Evolutionary conservation across 2,888 invertebrate species (phyloP).

Genomic region (Criorhina ranunculi): DNA sequence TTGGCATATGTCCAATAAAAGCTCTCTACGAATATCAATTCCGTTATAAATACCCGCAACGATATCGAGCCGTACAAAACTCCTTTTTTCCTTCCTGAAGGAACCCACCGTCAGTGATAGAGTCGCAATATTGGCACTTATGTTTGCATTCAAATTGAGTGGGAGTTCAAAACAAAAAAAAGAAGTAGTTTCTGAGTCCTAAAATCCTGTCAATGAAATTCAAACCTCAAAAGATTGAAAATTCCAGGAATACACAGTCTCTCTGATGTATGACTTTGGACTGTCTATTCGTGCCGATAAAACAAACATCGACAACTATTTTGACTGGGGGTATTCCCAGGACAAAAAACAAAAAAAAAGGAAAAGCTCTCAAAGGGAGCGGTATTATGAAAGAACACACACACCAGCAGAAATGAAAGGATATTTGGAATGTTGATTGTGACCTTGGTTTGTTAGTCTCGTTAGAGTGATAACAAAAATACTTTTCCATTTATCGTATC

Average conservation of each 20-base stretch:
- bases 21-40: conserved; percentile 65
- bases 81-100: neutral
- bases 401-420: conserved; percentile 42
- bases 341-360: conserved; percentile 37
- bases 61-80: neutral
- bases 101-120: neutral
- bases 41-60: conserved; percentile 36
- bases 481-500: conserved; percentile 11
- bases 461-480: conserved; percentile 70
- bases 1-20: conserved; percentile 72
- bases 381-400: conserved; percentile 8
- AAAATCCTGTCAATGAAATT: conserved; percentile 55
- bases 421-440: conserved; percentile 63
- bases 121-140: conserved; percentile 21
- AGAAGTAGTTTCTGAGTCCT: conserved; percentile 16
- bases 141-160: conserved; percentile 44
- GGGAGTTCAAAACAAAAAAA: conserved; percentile 19
- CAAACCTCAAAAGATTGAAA: conserved; percentile 48
- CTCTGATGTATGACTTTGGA: conserved; percentile 39
- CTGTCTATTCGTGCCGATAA: conserved; percentile 21
- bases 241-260: conserved; percentile 54
- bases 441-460: conserved; percentile 69
- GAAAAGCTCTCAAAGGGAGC: conserved; percentile 57
- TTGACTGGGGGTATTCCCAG: conserved; percentile 64
- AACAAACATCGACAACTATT: conserved; percentile 54